Conservation (phyloP, 2,113 vertebrate species). For the Zosterops japonicus region DNA sequence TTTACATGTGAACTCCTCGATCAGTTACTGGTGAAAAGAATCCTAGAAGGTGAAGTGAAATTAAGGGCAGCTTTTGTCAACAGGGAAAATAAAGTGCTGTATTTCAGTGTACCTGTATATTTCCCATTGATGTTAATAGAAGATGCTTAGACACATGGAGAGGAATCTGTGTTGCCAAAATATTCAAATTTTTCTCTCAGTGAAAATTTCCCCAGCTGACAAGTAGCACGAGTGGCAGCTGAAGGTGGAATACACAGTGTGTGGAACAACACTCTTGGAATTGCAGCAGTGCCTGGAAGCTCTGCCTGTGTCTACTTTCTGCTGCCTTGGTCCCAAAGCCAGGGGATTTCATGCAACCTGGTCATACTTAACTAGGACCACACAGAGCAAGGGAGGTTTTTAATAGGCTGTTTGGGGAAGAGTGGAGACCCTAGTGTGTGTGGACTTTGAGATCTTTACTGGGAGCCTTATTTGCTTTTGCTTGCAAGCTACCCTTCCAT, state of each 20-base stretch:
- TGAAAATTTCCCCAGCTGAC: not conserved
- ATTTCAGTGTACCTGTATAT: not conserved
- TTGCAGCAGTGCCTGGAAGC: not conserved
- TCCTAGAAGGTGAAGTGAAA: not conserved
- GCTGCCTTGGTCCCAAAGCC: not conserved
- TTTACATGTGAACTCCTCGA: not conserved
- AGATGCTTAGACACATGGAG: not conserved
- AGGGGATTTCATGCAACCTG: constrained; percentile 3
- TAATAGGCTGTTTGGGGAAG: constrained; percentile 30
- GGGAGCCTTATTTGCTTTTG: constrained; percentile 18
- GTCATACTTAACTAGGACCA: constrained; percentile 48
- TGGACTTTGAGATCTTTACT: not conserved
- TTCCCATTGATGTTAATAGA: not conserved
- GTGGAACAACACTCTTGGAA: not conserved
- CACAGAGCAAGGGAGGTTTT: constrained; percentile 1
- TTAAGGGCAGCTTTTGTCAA: not conserved
- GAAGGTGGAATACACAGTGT: not conserved
- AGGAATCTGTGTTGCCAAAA: not conserved
- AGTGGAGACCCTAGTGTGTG: not conserved
- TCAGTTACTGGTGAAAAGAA: not conserved
- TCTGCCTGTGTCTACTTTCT: not conserved
- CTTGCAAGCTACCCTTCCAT: constrained; percentile 2
- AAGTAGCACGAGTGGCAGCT: not conserved
- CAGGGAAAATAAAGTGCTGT: not conserved
- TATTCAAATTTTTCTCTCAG: not conserved